These are phyloP conservation scores for Arctocebus calabarensis DNA, from an alignment of 2,797 vertebrate genomes.

Conservation along the genomic window DNA sequence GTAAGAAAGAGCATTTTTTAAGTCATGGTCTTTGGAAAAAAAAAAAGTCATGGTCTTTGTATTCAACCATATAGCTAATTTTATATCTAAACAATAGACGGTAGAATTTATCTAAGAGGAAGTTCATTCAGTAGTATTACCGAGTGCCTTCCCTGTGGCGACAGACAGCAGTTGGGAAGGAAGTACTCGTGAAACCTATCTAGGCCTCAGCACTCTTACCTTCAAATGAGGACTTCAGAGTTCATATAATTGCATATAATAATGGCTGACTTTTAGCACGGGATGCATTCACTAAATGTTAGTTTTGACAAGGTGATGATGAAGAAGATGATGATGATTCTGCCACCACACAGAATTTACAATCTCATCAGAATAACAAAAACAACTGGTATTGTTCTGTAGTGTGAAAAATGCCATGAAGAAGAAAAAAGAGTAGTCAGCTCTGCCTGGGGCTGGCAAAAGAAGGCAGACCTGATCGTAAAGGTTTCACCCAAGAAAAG, in stretches of 20 bases:
- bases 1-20: background rate
- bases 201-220: background rate
- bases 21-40: background rate
- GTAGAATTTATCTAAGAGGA: background rate
- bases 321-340: background rate
- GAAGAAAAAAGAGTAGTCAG: background rate
- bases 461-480: background rate
- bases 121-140: background rate
- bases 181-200: background rate
- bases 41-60: background rate
- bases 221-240: background rate
- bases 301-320: background rate
- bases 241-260: background rate
- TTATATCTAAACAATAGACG: background rate
- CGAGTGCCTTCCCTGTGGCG: background rate
- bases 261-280: background rate
- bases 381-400: background rate
- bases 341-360: background rate
- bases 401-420: background rate
- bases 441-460: background rate
- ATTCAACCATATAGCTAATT: background rate
- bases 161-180: background rate
- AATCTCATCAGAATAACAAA: background rate
- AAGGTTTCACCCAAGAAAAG: fast-evolving
- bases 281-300: background rate